Conservation (phyloP, 1,140 invertebrate species). For the Ips typographus region DNA sequence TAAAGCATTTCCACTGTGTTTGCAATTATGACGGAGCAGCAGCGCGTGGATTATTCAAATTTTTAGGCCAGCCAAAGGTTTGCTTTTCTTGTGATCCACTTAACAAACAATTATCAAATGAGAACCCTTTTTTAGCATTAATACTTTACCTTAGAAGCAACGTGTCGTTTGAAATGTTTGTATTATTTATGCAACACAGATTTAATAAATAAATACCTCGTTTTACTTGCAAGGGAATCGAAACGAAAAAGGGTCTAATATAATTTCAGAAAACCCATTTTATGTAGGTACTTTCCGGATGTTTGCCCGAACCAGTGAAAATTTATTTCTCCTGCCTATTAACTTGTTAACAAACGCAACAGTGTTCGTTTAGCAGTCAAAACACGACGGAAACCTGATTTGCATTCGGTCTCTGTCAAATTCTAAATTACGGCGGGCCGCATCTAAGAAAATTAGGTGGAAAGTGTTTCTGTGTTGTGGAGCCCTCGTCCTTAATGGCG, state of each 20-base stretch:
- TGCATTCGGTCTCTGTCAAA: constrained; percentile 25
- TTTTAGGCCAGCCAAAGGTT: neutral
- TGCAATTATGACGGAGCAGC: constrained; percentile 4
- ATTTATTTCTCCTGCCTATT: constrained; percentile 11
- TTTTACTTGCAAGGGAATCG: too few species aligned
- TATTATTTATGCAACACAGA: too few species aligned
- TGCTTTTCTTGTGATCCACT: neutral
- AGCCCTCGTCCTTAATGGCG: constrained; percentile 17
- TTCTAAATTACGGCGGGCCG: constrained; percentile 23
- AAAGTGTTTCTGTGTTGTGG: constrained; percentile 23
- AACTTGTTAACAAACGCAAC: constrained; percentile 26
- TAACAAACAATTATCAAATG: neutral
- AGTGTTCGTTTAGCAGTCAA: constrained; percentile 13
- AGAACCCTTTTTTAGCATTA: too few species aligned
- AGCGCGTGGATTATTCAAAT: constrained; percentile 14
- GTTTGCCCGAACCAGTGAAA: too few species aligned
- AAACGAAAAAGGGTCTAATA: too few species aligned
- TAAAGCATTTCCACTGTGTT: constrained; percentile 16
- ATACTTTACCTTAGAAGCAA: too few species aligned
- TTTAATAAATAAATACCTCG: too few species aligned
- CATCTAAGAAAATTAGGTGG: constrained; percentile 27
- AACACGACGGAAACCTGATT: constrained; percentile 20
- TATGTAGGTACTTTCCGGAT: too few species aligned
- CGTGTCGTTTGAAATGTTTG: too few species aligned
- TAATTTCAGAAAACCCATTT: too few species aligned